Evolutionary conservation across 2,113 vertebrate genomes (phyloP), one percentile per base, ranked within the genome.

Genomic region (Chionomys nivalis): DNA sequence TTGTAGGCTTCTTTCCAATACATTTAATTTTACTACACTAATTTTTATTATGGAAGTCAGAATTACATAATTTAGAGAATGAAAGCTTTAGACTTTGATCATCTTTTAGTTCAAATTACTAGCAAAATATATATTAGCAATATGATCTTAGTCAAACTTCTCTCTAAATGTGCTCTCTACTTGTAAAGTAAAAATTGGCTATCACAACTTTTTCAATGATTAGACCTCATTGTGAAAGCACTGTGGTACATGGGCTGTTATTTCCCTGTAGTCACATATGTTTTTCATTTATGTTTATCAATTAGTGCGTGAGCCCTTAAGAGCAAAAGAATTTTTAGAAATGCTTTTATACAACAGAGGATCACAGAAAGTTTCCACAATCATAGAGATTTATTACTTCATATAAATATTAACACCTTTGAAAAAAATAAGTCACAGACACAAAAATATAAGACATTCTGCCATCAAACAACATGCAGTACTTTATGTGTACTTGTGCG

Each of bases 1-100:
- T 87, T 96, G 39, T 7, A 88, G 47, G 11, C 11, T 93, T 28
- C n/a, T 39, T 72, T 97, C 36, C n/a, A 92, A 94, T 66, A 39
- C 78, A 90, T 77, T 95, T 90, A 88, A 90, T 86, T 94, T 85
- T 81, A 68, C 87, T 93, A 13, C 70, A 87, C 77, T 33, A n/a
- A n/a, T 85, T 97, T 93, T 95, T 78, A 68, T 75, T 82, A 68
- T 89, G 8, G 42, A 93, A 95, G 11, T 75, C 7, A 94, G 7
- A 61, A 78, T 75, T 83, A 13, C 24, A 58, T 11, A 82, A 68
- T 87, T 52, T 94, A 77, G 85, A 92, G 28, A 86, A 79, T 42
- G 44, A 87, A 21, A 7, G 1, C 58, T 79, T 94, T 65, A 91
- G 9, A 88, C 88, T 85, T 42, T 63, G 36, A 23, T 66, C 31